Evolutionary conservation across 2,113 vertebrate genomes (phyloP).

Genomic region (Corythornis vintsioides): DNA sequence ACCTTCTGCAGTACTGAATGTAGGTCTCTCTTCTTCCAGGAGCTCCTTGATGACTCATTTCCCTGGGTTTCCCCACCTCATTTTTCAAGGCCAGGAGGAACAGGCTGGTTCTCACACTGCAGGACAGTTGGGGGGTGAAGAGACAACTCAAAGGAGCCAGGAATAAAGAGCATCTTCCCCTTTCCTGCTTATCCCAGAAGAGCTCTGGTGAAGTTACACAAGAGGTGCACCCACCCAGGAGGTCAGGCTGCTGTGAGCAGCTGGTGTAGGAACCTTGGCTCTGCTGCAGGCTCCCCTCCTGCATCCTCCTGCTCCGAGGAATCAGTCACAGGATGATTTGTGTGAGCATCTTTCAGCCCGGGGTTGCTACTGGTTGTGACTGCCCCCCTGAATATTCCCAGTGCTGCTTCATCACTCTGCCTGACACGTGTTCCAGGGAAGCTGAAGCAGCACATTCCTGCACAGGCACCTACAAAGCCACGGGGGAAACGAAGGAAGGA

Average conservation of each 20-base stretch:
- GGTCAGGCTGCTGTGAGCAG: not conserved
- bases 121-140: not conserved
- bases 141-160: not conserved
- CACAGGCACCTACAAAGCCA: not conserved
- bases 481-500: not conserved
- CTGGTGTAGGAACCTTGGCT: not conserved
- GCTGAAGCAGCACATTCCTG: conserved; percentile 33
- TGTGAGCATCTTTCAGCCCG: not conserved
- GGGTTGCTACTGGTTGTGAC: not conserved
- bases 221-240: not conserved
- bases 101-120: not conserved
- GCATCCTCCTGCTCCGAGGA: rapidly evolving
- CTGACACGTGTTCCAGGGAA: not conserved
- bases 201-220: not conserved
- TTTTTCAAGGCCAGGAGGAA: not conserved
- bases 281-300: not conserved
- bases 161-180: not conserved
- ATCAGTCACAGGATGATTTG: not conserved
- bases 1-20: not conserved
- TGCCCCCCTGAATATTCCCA: not conserved
- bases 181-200: not conserved
- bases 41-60: conserved; percentile 36
- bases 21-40: conserved; percentile 13
- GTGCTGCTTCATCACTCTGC: not conserved
- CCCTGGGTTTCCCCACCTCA: conserved; percentile 32